Percentiles rank a stretch among this genome's conserved stretches.
These are phyloP conservation scores for Leptobrachium ailaonicum DNA, from an alignment of 2,113 vertebrate genomes.

Conservation along the genomic window DNA sequence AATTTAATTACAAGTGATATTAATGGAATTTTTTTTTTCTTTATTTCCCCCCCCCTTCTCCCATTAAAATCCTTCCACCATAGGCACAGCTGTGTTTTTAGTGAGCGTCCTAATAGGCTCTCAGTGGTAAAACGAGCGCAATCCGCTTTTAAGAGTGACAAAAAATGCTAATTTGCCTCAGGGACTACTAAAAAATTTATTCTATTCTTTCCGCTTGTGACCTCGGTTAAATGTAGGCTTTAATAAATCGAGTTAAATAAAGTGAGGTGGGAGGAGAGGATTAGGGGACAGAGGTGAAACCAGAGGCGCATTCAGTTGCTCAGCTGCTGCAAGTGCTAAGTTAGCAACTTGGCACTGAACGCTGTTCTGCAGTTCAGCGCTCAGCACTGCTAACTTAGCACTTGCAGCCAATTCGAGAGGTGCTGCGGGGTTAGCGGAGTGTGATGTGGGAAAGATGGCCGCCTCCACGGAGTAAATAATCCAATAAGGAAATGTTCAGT, in stretches of 20 bases:
- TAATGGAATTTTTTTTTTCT: neutral
- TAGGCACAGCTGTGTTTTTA: constrained; percentile 7
- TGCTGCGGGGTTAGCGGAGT: too few relatives aligned
- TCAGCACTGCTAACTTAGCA: too few relatives aligned
- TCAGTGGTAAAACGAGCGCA: constrained; percentile 5
- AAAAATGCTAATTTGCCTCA: constrained; percentile 17
- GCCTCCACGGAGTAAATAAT: too few relatives aligned
- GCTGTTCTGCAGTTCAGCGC: too few relatives aligned
- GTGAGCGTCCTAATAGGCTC: neutral
- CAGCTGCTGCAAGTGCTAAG: too few relatives aligned
- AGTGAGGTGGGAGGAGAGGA: neutral
- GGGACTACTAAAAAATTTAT: constrained; percentile 49
- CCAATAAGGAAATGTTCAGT: too few relatives aligned
- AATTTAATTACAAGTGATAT: neutral
- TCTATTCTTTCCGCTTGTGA: constrained; percentile 33
- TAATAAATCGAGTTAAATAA: neutral
- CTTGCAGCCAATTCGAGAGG: too few relatives aligned
- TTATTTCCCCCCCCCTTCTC: neutral
- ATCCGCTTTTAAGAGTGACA: constrained; percentile 12
- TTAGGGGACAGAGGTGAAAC: neutral
- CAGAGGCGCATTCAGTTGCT: too few relatives aligned
- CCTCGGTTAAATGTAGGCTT: constrained; percentile 34
- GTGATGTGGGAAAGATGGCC: too few relatives aligned
- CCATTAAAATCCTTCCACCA: constrained; percentile 25
- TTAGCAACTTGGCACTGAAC: too few relatives aligned